Evolutionary conservation across 2,797 vertebrate genomes (phyloP), one percentile per base, ranked within the genome.

Genomic region (Anguilla marmorata): DNA sequence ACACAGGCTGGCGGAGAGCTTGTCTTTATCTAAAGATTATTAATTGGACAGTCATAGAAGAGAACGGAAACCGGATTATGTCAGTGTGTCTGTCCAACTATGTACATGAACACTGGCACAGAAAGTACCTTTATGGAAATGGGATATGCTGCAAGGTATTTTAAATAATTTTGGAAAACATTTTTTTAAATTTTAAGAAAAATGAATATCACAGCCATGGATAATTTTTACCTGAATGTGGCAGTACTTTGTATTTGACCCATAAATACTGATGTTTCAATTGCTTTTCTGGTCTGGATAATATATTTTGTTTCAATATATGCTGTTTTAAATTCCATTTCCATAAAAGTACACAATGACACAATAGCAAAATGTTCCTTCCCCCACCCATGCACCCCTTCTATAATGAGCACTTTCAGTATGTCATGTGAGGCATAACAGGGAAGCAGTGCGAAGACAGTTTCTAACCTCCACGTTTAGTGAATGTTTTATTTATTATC

Each of bases 401-500:
- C 2, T 83, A 6, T 24, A 84, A 58, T n/a, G 83, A 76, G 60
- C 63, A 74, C 87, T 45, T 52, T 84, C 48, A 2, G 8, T 58
- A 24, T 48, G 27, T 33, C 6, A 60, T 66, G 24, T 56, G 58
- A 45, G 14, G 30, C 60, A 27, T 60, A 33, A 60, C 69, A 27
- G 33, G 86, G 24, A 19, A 45, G 37, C 21, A 16, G 87, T 63
- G 37, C 50, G 48, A 54, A 33, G 74, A 48, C 9, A 1, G 41
- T 60, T 74, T 87, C 63, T 50, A 54, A 56, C 63, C 21, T 41
- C 52, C 50, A 86, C 24, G 37, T 85, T 87, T 80, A 27, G 37
- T 87, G 8, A 79, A 88, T 83, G 33, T 56, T 87, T 86, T 94
- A 94, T 95, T 95, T 94, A 94, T 95, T 94, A 92, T 92, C 92